Evolutionary conservation across 2,888 invertebrate species (phyloP).

Genomic region (Eurytoma californica): DNA sequence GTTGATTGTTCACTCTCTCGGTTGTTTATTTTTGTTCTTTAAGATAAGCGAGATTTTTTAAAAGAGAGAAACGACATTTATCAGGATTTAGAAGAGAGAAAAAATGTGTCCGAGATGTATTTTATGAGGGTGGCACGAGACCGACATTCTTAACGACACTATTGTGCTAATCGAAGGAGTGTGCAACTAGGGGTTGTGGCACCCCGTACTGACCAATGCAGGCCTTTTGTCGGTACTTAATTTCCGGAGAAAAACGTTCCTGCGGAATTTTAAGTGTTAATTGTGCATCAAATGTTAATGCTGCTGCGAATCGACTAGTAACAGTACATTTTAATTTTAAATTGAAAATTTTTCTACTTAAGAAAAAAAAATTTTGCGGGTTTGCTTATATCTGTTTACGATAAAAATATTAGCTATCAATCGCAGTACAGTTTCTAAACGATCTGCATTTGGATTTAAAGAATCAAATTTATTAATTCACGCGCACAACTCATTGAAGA

Average conservation of each 20-base stretch:
- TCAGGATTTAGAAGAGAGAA: conserved; percentile 37
- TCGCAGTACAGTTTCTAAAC: too few relatives aligned
- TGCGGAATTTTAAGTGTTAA: background rate
- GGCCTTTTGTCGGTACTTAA: conserved; percentile 49
- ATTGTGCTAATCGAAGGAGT: conserved; percentile 46
- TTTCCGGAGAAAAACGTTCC: background rate
- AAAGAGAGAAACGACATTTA: conserved; percentile 38
- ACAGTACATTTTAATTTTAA: too few relatives aligned
- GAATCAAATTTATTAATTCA: too few relatives aligned
- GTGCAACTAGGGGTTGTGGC: background rate
- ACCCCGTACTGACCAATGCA: background rate
- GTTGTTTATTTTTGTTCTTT: conserved; percentile 2
- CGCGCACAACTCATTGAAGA: background rate
- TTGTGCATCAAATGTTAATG: too few relatives aligned
- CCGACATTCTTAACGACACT: conserved; percentile 48
- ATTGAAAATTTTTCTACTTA: too few relatives aligned
- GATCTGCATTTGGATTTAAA: too few relatives aligned
- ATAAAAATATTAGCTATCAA: too few relatives aligned
- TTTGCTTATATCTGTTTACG: too few relatives aligned
- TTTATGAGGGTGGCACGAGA: conserved; percentile 49
- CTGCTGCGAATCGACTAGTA: too few relatives aligned
- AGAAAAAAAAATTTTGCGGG: too few relatives aligned
- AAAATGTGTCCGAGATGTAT: conserved; percentile 22
- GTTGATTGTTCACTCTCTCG: background rate
- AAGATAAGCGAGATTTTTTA: conserved; percentile 2